A percentile compares a stretch with the other conserved stretches of the same genome.
Conservation (phyloP, 2,797 vertebrate species). For the Rhinogobio ventralis region DNA sequence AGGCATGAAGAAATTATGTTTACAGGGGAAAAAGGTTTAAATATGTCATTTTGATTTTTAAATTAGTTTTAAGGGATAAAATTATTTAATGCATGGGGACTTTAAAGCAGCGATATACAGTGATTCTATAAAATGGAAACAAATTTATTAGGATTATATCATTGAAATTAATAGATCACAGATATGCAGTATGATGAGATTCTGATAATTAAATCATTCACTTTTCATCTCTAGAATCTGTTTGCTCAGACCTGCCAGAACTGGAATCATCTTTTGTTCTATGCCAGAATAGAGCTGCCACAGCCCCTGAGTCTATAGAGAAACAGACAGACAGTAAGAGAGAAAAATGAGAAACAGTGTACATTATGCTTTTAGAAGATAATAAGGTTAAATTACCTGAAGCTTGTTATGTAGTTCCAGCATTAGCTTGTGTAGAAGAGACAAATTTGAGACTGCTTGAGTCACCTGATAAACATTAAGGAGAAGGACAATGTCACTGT, state of each 20-base stretch:
- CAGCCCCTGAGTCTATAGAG: slow-evolving; percentile 80
- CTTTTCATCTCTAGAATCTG: slow-evolving; percentile 1
- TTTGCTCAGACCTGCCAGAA: slow-evolving; percentile 86
- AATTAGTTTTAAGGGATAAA: no score
- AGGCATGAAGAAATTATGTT: no score
- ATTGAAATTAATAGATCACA: not conserved
- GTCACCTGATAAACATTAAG: slow-evolving; percentile 64
- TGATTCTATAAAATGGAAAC: not conserved
- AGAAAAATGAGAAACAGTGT: not conserved
- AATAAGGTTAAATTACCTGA: slow-evolving; percentile 68
- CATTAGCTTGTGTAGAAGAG: slow-evolving; percentile 72
- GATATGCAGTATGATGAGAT: not conserved
- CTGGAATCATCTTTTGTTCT: slow-evolving; percentile 88
- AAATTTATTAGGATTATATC: not conserved
- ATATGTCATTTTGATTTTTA: no score
- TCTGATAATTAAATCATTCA: not conserved
- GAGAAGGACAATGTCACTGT: not conserved
- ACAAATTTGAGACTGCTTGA: slow-evolving; percentile 68
- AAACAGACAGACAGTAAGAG: slow-evolving; percentile 19
- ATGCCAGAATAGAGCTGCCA: slow-evolving; percentile 88
- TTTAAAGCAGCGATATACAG: no score
- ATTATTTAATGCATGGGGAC: no score
- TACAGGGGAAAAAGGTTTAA: no score
- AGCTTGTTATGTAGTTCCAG: slow-evolving; percentile 71
- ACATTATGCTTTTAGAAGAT: not conserved